phyloP scores from a whole-genome alignment of 2,113 vertebrate species.

The Struthio camelus region DNA sequence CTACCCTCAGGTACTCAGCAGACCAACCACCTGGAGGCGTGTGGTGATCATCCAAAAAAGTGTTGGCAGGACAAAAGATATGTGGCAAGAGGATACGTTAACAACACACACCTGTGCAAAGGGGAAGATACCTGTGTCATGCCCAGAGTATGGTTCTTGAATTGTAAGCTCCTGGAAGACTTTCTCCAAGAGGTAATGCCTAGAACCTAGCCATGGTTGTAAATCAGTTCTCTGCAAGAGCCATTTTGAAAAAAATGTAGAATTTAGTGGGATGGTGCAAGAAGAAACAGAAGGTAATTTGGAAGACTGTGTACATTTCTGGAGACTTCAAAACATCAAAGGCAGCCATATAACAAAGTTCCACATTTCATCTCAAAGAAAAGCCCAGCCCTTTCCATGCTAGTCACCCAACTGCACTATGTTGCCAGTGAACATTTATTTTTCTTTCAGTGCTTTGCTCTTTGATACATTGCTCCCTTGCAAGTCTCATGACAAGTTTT shows the following conservation, averaged over 20 bases:
- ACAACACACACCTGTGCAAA: rapidly evolving
- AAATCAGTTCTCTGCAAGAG: not conserved
- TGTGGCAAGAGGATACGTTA: not conserved
- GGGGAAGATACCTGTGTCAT: not conserved
- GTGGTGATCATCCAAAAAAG: not conserved
- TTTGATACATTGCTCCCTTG: not conserved
- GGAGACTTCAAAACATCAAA: not conserved
- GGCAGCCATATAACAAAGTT: not conserved
- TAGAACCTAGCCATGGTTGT: not conserved
- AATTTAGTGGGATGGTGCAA: not conserved
- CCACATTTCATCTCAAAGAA: not conserved
- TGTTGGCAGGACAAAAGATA: not conserved
- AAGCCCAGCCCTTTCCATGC: not conserved
- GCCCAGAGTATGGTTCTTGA: not conserved
- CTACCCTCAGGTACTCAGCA: not conserved
- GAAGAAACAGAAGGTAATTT: not conserved
- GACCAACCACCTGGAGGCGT: rapidly evolving
- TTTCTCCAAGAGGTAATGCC: not conserved
- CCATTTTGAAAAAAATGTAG: not conserved
- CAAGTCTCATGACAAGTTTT: not conserved
- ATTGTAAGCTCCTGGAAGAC: not conserved
- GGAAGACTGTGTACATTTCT: not conserved
- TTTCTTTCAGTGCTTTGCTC: not conserved
- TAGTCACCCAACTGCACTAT: not conserved
- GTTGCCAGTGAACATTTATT: not conserved